Conservation (phyloP, 2,113 vertebrate species). For the Spea multiplicata region DNA sequence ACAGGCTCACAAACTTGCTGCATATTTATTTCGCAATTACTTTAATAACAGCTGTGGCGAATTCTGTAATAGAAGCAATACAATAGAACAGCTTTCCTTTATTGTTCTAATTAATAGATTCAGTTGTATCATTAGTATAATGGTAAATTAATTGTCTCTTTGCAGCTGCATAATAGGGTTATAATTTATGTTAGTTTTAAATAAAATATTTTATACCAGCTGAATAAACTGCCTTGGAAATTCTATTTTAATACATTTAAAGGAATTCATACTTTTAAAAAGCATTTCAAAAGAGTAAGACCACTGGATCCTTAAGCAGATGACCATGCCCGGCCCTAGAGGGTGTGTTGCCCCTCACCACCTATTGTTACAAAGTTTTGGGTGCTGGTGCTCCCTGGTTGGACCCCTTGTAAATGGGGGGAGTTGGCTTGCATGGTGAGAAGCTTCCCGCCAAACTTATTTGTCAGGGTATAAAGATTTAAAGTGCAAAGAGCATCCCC, state of each 20-base stretch:
- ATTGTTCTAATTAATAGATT: slow-evolving; percentile 15
- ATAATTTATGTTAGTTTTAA: background rate
- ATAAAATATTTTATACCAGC: background rate
- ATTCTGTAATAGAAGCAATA: background rate
- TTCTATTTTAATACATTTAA: background rate
- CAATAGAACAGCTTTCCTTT: background rate
- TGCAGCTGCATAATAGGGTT: background rate
- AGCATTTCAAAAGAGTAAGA: no score
- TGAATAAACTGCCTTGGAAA: background rate
- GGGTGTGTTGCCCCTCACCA: no score
- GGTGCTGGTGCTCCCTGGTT: no score
- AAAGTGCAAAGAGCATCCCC: no score
- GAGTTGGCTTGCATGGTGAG: no score
- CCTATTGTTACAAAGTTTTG: no score
- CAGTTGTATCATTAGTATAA: slow-evolving; percentile 4
- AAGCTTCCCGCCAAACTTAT: no score
- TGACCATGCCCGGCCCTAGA: no score
- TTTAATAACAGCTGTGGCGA: slow-evolving; percentile 3
- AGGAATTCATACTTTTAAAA: no score
- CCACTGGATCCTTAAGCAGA: no score
- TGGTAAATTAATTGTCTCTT: background rate
- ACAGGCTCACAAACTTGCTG: background rate
- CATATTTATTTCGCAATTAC: background rate
- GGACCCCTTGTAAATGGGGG: no score
- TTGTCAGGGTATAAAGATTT: no score